Conservation (phyloP, 2,113 vertebrate genomes). For the Macquaria australasica region DNA sequence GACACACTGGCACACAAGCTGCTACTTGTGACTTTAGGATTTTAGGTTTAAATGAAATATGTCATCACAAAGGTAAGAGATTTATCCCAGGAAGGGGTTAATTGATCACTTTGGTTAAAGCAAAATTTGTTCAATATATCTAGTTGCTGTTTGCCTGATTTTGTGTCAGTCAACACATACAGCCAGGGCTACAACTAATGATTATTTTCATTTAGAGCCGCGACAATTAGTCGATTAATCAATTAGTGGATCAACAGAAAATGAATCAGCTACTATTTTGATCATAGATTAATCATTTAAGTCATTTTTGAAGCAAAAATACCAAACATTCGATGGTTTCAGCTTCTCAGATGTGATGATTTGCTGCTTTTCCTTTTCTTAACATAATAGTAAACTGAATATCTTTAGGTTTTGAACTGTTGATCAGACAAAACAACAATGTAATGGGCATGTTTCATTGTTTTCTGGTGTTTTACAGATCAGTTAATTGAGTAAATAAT, state of each 20-base stretch:
- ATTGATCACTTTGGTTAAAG: background rate
- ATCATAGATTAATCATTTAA: background rate
- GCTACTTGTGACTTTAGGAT: background rate
- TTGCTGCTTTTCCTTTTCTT: background rate
- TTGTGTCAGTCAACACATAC: background rate
- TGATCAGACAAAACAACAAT: background rate
- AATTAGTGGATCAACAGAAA: background rate
- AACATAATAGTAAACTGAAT: background rate
- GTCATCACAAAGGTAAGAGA: background rate
- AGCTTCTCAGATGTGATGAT: background rate
- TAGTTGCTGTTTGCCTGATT: background rate
- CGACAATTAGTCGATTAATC: background rate
- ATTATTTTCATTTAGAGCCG: background rate
- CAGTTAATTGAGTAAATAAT: background rate
- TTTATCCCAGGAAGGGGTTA: background rate
- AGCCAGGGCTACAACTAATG: background rate
- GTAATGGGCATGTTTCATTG: background rate
- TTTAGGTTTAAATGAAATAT: background rate
- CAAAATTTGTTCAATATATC: background rate
- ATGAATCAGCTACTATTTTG: background rate
- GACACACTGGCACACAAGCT: constrained; percentile 12
- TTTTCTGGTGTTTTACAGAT: background rate
- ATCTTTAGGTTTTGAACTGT: background rate
- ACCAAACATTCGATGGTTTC: background rate
- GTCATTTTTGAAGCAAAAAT: background rate